Evolutionary conservation across 2,797 vertebrate species (phyloP).

Genomic region (Hoplostethus mediterraneus): DNA sequence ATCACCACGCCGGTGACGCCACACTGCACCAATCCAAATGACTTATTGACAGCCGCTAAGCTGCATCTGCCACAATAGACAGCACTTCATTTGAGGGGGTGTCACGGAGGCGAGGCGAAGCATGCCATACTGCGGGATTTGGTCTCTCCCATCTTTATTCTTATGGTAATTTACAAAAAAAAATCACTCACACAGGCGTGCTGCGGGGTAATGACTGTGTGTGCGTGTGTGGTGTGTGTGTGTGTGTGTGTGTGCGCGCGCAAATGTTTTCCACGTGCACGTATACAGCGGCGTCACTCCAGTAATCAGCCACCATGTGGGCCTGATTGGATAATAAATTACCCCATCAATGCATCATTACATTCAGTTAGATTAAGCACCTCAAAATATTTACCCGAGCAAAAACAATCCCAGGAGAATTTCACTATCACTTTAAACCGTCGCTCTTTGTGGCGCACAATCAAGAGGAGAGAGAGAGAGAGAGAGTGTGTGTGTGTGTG

Average conservation of each 20-base stretch:
- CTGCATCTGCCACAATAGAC: slow-evolving; percentile 59
- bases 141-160: slow-evolving; percentile 71
- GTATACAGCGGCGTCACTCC: slow-evolving; percentile 69
- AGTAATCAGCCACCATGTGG: slow-evolving; percentile 80
- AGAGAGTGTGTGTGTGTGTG: no score
- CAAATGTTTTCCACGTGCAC: slow-evolving; percentile 48
- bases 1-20: slow-evolving; percentile 48
- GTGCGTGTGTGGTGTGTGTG: background rate
- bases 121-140: slow-evolving; percentile 58
- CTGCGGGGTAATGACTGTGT: slow-evolving; percentile 42
- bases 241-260: slow-evolving; percentile 4
- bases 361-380: slow-evolving; percentile 83
- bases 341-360: slow-evolving; percentile 86
- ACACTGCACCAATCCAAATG: slow-evolving; percentile 54
- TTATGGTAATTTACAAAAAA: slow-evolving; percentile 77
- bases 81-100: slow-evolving; percentile 44
- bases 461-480: slow-evolving; percentile 46
- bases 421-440: slow-evolving; percentile 83
- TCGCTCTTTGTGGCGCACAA: slow-evolving; percentile 69
- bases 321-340: slow-evolving; percentile 89
- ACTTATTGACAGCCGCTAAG: slow-evolving; percentile 54
- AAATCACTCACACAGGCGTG: slow-evolving; percentile 52
- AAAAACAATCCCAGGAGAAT: slow-evolving; percentile 85
- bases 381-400: slow-evolving; percentile 88
- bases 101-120: slow-evolving; percentile 28